Evolutionary conservation across 2,797 vertebrate species (phyloP).

Genomic region (Pseudochirops cupreus): DNA sequence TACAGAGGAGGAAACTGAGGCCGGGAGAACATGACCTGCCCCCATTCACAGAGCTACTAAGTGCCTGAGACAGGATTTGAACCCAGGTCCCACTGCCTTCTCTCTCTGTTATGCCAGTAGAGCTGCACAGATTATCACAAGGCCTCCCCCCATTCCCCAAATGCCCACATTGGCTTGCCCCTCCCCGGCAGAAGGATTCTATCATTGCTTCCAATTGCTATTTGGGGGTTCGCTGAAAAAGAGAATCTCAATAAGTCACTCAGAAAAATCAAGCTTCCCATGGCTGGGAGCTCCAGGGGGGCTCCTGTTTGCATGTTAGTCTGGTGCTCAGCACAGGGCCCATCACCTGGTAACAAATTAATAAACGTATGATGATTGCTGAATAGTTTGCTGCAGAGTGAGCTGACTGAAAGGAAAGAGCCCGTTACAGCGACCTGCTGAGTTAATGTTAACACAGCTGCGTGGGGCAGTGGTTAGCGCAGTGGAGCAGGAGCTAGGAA

Average conservation of each 20-base stretch:
- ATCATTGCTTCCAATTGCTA: background rate
- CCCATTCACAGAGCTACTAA: background rate
- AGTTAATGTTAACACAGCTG: background rate
- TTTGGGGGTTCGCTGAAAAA: slow-evolving; percentile 66
- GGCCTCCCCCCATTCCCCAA: too few species aligned
- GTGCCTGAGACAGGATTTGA: background rate
- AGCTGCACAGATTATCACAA: background rate
- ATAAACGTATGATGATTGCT: background rate
- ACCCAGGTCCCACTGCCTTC: background rate
- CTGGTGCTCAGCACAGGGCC: background rate
- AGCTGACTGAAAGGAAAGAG: background rate
- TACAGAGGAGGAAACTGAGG: background rate
- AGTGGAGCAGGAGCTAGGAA: background rate
- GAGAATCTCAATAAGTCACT: slow-evolving; percentile 63
- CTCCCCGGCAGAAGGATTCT: background rate
- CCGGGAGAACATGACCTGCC: background rate
- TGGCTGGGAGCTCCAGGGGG: background rate
- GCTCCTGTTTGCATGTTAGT: background rate
- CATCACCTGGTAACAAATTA: background rate
- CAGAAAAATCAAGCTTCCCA: slow-evolving; percentile 51
- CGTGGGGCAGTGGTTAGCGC: background rate
- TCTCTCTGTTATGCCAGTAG: background rate
- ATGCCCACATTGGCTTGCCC: background rate
- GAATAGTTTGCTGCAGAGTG: background rate
- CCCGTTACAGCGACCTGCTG: background rate